Conservation (phyloP, 2,888 invertebrate species). For the Pristionchus japonicus region DNA sequence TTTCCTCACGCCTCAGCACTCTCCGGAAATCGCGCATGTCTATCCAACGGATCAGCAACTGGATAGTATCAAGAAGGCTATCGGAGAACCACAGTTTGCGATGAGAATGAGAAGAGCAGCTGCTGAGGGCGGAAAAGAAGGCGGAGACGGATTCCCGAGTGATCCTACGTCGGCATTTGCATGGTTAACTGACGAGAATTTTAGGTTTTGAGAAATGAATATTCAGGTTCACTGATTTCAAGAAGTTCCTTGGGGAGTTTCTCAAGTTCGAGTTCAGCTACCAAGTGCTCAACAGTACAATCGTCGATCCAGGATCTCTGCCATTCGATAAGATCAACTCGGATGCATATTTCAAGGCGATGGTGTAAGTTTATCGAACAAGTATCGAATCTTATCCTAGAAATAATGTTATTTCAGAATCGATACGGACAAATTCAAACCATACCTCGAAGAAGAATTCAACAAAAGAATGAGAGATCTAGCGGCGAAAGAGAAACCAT, state of each 20-base stretch:
- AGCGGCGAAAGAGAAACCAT: constrained; percentile 30
- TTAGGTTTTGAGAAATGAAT: not conserved
- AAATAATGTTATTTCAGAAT: not conserved
- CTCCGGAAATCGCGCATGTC: constrained; percentile 38
- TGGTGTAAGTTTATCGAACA: constrained; percentile 36
- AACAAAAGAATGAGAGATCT: constrained; percentile 33
- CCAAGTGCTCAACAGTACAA: constrained; percentile 42
- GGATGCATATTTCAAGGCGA: constrained; percentile 47
- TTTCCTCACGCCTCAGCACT: constrained; percentile 35
- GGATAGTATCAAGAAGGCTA: constrained; percentile 28
- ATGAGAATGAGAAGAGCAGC: not conserved
- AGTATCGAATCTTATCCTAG: not conserved
- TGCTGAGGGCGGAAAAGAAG: too few relatives aligned
- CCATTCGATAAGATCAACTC: constrained; percentile 46
- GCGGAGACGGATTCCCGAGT: not conserved
- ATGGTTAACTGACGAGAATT: not conserved
- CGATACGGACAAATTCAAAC: constrained; percentile 11
- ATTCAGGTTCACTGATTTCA: constrained; percentile 42
- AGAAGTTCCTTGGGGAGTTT: constrained; percentile 45
- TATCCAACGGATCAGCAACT: constrained; percentile 46
- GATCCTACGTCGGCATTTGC: not conserved
- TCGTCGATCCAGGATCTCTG: constrained; percentile 37
- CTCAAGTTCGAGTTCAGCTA: constrained; percentile 49
- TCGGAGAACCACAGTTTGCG: not conserved
- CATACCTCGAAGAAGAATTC: constrained; percentile 45